Conservation (phyloP, 2,113 vertebrate species). For the Diphyllodes magnificus region DNA sequence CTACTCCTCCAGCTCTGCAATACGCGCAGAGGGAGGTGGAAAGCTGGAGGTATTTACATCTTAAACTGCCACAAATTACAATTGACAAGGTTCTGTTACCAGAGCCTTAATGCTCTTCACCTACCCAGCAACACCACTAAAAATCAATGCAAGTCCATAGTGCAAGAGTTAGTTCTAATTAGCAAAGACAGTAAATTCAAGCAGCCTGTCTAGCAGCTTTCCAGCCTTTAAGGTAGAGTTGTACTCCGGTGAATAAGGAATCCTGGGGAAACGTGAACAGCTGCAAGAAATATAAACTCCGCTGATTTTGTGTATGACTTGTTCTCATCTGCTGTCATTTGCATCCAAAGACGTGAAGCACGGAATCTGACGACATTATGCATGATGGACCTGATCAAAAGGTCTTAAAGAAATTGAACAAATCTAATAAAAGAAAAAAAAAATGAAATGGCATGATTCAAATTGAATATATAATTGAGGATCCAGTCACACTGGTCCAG, state of each 20-base stretch:
- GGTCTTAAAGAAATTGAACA: not conserved
- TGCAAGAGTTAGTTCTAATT: not conserved
- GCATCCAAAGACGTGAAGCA: not conserved
- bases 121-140: not conserved
- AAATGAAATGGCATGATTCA: not conserved
- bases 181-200: not conserved
- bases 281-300: not conserved
- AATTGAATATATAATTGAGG: not conserved
- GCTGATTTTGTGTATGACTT: not conserved
- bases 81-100: not conserved
- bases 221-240: not conserved
- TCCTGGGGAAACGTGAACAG: not conserved
- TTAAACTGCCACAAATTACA: not conserved
- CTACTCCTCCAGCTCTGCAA: not conserved
- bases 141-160: not conserved
- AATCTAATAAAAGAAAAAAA: not conserved
- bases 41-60: not conserved
- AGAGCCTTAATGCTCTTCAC: not conserved
- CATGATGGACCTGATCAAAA: not conserved
- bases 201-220: not conserved
- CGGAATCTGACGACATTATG: not conserved
- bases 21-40: not conserved
- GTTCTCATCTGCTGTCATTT: not conserved
- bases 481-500: not conserved
- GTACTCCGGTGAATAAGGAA: not conserved